Evolutionary conservation across 2,888 invertebrate species (phyloP).

Genomic region (Philopedon plagiatum): DNA sequence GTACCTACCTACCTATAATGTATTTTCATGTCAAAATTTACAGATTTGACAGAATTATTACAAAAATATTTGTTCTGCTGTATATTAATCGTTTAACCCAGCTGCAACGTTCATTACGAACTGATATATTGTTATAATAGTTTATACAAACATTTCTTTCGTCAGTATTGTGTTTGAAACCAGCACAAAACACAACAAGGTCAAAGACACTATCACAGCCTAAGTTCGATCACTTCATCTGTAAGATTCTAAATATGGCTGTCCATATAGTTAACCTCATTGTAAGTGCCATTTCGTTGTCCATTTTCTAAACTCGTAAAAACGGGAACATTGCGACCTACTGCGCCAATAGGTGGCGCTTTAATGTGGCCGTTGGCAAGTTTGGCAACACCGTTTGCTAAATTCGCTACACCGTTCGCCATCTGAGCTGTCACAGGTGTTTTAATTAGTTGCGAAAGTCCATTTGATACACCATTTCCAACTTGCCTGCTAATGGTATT

Average conservation of each 20-base stretch:
- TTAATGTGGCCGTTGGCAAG: conserved; percentile 64
- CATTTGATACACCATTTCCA: conserved; percentile 51
- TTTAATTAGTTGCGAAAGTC: background rate
- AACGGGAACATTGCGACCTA: conserved; percentile 54
- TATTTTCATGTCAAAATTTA: background rate
- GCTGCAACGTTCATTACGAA: background rate
- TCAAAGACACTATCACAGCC: conserved; percentile 28
- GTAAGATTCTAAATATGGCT: conserved; percentile 61
- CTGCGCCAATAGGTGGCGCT: conserved; percentile 66
- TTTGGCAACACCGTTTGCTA: conserved; percentile 32
- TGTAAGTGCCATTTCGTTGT: conserved; percentile 54
- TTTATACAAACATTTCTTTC: background rate
- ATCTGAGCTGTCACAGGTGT: conserved; percentile 48
- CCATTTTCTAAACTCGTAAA: conserved; percentile 54
- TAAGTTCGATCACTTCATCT: conserved; percentile 23
- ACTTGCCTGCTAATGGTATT: conserved; percentile 64
- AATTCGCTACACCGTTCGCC: conserved; percentile 61
- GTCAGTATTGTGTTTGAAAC: background rate
- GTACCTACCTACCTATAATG: background rate
- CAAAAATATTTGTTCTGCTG: background rate
- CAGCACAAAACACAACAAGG: conserved; percentile 24
- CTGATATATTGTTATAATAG: background rate
- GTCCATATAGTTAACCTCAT: conserved; percentile 63
- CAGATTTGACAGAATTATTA: background rate
- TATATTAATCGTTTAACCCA: background rate